Evolutionary conservation across 2,888 invertebrate genomes (phyloP).

Genomic region (Chouioia cunea): DNA sequence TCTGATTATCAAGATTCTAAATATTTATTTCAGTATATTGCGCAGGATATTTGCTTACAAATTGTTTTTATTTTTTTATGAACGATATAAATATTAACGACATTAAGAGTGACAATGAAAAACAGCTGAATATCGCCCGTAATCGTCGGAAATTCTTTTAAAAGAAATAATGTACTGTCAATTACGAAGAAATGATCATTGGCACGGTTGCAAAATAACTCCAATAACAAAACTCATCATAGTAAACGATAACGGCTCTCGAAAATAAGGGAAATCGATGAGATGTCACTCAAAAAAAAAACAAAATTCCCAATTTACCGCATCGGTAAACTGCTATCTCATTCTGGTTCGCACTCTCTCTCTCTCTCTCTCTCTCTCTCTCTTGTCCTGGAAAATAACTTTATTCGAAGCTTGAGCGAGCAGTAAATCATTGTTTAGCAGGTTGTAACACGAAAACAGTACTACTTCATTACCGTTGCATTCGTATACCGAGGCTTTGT

Average conservation of each 20-base stretch:
- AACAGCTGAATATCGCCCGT: too few species aligned
- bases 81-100: too few species aligned
- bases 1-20: too few species aligned
- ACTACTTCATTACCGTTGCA: constrained; percentile 49
- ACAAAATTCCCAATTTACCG: constrained; percentile 7
- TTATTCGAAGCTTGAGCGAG: background rate
- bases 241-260: constrained; percentile 4
- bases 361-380: constrained; percentile 8
- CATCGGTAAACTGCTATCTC: background rate
- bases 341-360: background rate
- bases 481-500: constrained; percentile 37
- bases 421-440: constrained; percentile 50
- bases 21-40: too few species aligned
- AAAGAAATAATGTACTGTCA: too few species aligned
- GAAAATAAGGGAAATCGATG: background rate
- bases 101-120: too few species aligned
- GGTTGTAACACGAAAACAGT: constrained; percentile 50
- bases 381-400: background rate
- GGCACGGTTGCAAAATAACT: too few species aligned
- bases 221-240: constrained; percentile 5
- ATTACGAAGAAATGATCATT: too few species aligned
- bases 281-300: constrained; percentile 4
- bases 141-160: too few species aligned
- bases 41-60: too few species aligned
- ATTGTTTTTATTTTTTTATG: too few species aligned